A percentile compares a stretch with the other conserved stretches of the same genome.
These are phyloP conservation scores for Tanytarsus gracilentus DNA, from an alignment of 2,888 invertebrate genomes.

Conservation along the genomic window DNA sequence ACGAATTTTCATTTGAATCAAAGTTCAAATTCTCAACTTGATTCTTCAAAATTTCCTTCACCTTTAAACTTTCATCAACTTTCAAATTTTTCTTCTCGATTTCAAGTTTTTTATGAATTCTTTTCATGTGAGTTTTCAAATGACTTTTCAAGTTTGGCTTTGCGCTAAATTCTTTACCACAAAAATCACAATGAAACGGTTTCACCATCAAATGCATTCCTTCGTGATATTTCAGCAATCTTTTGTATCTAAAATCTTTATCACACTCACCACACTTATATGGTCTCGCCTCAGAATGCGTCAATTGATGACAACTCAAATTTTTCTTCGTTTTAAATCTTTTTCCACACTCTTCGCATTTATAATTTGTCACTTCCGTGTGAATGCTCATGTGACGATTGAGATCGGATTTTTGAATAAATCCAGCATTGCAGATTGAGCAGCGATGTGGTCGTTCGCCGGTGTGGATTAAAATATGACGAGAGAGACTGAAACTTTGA, in stretches of 20 bases:
- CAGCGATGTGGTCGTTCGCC: background rate
- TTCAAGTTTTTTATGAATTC: background rate
- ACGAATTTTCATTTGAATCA: too few species aligned
- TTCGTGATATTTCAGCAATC: background rate
- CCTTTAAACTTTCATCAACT: background rate
- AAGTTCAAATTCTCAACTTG: too few species aligned
- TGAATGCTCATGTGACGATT: background rate
- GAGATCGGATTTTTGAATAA: background rate
- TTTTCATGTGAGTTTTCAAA: background rate
- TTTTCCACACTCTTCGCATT: background rate
- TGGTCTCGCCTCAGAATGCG: background rate
- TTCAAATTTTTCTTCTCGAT: background rate
- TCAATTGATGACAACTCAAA: background rate
- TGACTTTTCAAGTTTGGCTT: background rate
- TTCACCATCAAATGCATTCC: background rate
- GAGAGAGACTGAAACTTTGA: background rate
- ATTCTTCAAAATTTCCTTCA: too few species aligned
- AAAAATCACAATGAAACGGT: background rate
- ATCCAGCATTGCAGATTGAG: background rate
- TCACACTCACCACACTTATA: background rate
- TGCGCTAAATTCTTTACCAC: background rate
- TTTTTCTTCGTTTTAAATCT: background rate
- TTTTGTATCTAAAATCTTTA: background rate
- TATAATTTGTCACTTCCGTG: background rate
- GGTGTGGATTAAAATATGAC: background rate